phyloP scores from a whole-genome alignment of 2,888 invertebrate species.

The Hemithea aestivaria region DNA sequence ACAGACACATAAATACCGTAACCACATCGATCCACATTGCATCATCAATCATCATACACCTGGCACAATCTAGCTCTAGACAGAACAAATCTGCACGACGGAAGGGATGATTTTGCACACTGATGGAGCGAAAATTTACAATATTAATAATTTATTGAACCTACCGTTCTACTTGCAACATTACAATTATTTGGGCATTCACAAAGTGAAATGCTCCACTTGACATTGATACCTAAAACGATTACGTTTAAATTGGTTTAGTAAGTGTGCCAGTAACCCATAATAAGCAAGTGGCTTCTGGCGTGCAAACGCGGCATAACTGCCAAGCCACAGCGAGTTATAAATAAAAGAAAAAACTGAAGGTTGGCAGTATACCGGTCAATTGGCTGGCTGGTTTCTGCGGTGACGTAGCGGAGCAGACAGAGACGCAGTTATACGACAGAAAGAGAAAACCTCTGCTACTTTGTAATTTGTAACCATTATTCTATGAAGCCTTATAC shows the following conservation, averaged over 20 bases:
- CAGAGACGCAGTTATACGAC: constrained; percentile 40
- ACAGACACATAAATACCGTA: no score
- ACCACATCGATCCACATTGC: no score
- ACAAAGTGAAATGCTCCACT: no score
- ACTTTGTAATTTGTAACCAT: constrained; percentile 60
- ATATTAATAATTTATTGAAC: no score
- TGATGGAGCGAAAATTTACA: no score
- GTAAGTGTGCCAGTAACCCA: constrained; percentile 6
- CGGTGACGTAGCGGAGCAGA: constrained; percentile 66
- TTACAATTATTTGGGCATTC: no score
- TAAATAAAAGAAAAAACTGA: constrained; percentile 78
- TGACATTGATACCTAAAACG: no score
- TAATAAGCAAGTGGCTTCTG: constrained; percentile 24
- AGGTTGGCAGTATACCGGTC: constrained; percentile 78
- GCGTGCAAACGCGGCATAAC: constrained; percentile 60
- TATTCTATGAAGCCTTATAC: constrained; percentile 71
- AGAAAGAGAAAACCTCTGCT: constrained; percentile 38
- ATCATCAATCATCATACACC: no score
- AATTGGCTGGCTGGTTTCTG: constrained; percentile 78
- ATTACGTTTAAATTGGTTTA: not conserved
- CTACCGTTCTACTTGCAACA: no score
- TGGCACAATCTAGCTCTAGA: no score
- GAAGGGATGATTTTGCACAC: no score
- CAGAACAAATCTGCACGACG: no score
- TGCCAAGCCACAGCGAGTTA: constrained; percentile 72